These are phyloP conservation scores for Rhizomys pruinosus DNA, from an alignment of 2,113 vertebrate species.

Conservation along the genomic window DNA sequence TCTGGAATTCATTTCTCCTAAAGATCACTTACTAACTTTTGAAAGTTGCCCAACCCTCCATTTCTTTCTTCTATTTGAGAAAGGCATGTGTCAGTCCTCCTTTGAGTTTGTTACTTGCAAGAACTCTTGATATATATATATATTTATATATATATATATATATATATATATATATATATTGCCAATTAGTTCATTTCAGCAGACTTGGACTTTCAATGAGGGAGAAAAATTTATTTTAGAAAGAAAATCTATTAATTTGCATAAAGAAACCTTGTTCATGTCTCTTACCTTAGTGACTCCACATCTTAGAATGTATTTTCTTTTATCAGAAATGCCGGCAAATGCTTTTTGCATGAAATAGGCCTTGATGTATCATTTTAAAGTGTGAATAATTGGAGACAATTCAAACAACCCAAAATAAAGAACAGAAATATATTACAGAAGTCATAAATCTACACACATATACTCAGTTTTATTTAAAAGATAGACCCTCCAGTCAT, in stretches of 20 bases:
- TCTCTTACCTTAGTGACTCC: not conserved
- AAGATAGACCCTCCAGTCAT: not conserved
- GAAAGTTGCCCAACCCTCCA: not conserved
- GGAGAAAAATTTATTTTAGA: not conserved
- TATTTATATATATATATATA: not conserved
- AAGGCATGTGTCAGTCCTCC: not conserved
- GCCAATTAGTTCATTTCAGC: not conserved
- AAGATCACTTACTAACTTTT: not conserved
- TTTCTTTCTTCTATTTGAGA: not conserved
- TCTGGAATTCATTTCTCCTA: not conserved
- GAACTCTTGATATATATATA: not conserved
- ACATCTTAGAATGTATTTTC: not conserved
- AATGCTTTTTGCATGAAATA: not conserved
- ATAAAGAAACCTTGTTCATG: not conserved
- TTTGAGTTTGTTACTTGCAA: not conserved
- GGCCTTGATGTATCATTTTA: not conserved
- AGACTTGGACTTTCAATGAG: not conserved
- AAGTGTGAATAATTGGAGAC: not conserved
- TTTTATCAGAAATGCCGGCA: not conserved
- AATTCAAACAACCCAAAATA: not conserved
- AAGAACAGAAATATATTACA: not conserved
- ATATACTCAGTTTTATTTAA: slow-evolving; percentile 43
- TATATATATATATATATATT: not conserved
- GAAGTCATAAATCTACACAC: not conserved
- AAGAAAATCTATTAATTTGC: not conserved